These are phyloP conservation scores for Tenthredo notha DNA, from an alignment of 2,888 invertebrate species.

Conservation along the genomic window DNA sequence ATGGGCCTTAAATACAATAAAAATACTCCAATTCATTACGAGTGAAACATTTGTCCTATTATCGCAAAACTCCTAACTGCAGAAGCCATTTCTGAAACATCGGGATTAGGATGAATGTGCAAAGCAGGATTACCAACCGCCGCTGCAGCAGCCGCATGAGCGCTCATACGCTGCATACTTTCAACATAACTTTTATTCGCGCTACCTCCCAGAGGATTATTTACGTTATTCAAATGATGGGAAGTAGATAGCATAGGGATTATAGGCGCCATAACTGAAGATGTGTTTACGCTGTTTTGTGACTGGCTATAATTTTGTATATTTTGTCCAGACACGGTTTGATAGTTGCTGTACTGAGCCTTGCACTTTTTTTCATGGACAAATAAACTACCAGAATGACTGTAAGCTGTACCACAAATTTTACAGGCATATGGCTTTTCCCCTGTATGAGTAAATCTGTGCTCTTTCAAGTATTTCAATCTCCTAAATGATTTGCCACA, in stretches of 20 bases:
- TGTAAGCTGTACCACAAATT: conserved; percentile 73
- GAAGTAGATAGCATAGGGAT: conserved; percentile 61
- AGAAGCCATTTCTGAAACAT: conserved; percentile 62
- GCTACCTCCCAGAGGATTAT: conserved; percentile 57
- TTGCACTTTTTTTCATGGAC: conserved; percentile 72
- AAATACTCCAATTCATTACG: conserved; percentile 56
- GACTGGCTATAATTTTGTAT: conserved; percentile 60
- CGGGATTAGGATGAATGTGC: conserved; percentile 60
- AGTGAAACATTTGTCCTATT: conserved; percentile 69
- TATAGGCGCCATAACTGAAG: conserved; percentile 59
- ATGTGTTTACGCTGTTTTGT: conserved; percentile 28
- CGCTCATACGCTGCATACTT: conserved; percentile 59
- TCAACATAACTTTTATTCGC: conserved; percentile 62
- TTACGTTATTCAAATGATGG: conserved; percentile 59
- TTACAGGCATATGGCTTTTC: conserved; percentile 75
- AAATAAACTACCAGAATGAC: conserved; percentile 74
- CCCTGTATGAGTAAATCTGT: conserved; percentile 73
- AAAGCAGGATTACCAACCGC: conserved; percentile 58
- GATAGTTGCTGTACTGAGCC: conserved; percentile 57
- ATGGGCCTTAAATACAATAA: not conserved
- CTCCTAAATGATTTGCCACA: conserved; percentile 74
- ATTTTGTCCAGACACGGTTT: conserved; percentile 62
- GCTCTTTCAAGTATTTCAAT: conserved; percentile 73
- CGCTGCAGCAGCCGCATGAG: conserved; percentile 48
- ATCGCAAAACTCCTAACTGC: conserved; percentile 65